Conservation (phyloP, 2,888 invertebrate genomes). For the Hydrotaea diabolus region DNA sequence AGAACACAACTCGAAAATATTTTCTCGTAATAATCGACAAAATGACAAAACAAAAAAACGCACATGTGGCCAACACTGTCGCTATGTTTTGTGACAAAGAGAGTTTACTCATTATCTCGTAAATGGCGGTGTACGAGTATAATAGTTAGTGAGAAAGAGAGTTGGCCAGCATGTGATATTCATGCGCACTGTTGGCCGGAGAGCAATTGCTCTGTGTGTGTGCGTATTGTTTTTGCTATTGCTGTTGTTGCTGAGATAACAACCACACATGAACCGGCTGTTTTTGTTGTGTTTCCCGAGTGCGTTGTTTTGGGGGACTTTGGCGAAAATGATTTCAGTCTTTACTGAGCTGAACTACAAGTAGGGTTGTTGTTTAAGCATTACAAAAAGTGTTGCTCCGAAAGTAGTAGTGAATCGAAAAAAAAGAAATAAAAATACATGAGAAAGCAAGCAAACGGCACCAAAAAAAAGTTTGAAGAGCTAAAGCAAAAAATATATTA, state of each 20-base stretch:
- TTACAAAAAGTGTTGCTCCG: slow-evolving; percentile 67
- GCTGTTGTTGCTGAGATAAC: slow-evolving; percentile 52
- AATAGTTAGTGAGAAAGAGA: not conserved
- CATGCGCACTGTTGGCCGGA: not conserved
- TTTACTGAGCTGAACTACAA: slow-evolving; percentile 75
- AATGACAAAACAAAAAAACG: too few relatives aligned
- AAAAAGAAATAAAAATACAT: too few relatives aligned
- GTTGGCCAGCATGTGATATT: not conserved
- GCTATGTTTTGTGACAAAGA: not conserved
- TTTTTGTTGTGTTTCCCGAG: slow-evolving; percentile 41
- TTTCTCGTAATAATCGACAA: too few relatives aligned
- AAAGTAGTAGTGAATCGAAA: slow-evolving; percentile 58
- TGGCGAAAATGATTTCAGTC: slow-evolving; percentile 71
- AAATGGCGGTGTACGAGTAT: not conserved
- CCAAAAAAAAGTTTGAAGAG: slow-evolving; percentile 22
- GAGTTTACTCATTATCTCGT: not conserved
- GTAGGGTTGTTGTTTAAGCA: slow-evolving; percentile 73
- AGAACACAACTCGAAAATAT: too few relatives aligned
- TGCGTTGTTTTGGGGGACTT: slow-evolving; percentile 59
- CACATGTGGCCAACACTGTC: too few relatives aligned
- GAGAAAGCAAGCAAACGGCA: slow-evolving; percentile 10
- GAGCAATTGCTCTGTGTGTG: not conserved
- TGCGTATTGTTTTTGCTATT: not conserved
- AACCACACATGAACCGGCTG: slow-evolving; percentile 54
- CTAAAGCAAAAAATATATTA: slow-evolving; percentile 43